These are phyloP conservation scores for Cerceris ruficornis DNA, from an alignment of 2,888 invertebrate species.

Conservation along the genomic window DNA sequence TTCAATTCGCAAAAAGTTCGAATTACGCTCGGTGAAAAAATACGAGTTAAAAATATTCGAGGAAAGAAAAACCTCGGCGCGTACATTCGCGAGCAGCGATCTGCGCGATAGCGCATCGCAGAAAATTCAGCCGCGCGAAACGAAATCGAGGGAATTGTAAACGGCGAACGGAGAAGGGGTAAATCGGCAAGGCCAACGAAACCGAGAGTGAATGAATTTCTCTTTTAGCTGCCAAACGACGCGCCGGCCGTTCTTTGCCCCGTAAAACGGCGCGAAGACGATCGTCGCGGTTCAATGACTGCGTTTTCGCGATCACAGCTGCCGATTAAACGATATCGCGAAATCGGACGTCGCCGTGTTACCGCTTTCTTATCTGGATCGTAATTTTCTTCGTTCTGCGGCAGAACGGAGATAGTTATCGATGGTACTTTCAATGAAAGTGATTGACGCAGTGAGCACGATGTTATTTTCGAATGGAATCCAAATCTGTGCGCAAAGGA, in stretches of 20 bases:
- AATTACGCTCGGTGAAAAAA: too few species aligned
- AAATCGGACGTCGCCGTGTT: background rate
- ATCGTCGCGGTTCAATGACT: conserved; percentile 32
- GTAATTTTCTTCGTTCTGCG: background rate
- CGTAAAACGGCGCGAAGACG: conserved; percentile 8
- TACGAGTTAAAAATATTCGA: too few species aligned
- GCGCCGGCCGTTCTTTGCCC: conserved; percentile 10
- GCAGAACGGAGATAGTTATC: too few species aligned
- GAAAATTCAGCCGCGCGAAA: background rate
- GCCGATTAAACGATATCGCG: background rate
- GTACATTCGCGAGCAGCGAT: too few species aligned
- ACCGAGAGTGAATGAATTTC: conserved; percentile 51
- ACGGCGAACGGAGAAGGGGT: conserved; percentile 13
- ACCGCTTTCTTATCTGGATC: background rate
- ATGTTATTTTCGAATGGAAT: too few species aligned
- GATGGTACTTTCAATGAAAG: too few species aligned
- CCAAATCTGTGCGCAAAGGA: too few species aligned
- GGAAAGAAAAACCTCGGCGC: too few species aligned
- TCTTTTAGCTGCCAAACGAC: conserved; percentile 41
- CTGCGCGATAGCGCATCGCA: background rate
- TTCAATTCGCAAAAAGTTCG: too few species aligned
- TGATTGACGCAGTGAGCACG: too few species aligned
- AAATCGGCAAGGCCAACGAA: conserved; percentile 46
- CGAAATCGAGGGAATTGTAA: conserved; percentile 9
- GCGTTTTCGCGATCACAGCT: background rate